Base-by-base conservation (phyloP, 2,797 vertebrate genomes). In the Prionace glauca region DNA sequence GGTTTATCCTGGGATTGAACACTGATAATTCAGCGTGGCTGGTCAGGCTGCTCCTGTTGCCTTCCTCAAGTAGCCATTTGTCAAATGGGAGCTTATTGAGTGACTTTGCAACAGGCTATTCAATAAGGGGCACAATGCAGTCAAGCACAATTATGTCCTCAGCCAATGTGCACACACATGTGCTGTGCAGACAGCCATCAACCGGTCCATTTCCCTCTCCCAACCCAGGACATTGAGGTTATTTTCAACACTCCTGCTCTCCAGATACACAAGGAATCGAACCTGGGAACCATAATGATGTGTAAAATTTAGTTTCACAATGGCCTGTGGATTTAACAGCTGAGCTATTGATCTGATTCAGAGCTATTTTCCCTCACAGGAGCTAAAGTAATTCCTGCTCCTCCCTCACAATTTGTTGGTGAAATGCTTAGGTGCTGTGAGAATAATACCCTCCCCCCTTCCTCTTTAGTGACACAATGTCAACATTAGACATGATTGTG, bases 401-500 rank as follows among this genome's bases (percentile, higher is more conserved):
- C 65, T 67, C n/a, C 65, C n/a, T 9, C n/a, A 67, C 18, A 36
- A 92, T 69, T 92, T 92, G 32, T 65, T 92, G 65, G 36, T 92
- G 62, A 32, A 92, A 92, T 56, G 0, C 18, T 36, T 65, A 92
- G 90, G 65, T 92, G 90, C n/a, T 24, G 65, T 20, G 36, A 67
- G n/a, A 92, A 92, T 69, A 92, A 69, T 92, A 92, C 22, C 62
- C 90, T 41, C n/a, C 90, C 86, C 62, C 14, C 14, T 11, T 5
- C 60, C 20, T n/a, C n/a, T 67, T 22, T 36, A 67, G 62, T 91
- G 88, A 65, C 62, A 67, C 24, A 41, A 10, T 77, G 45, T 60
- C 74, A 94, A 92, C 69, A 95, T 77, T 56, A 95, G 93, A 95
- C 45, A 32, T 32, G 36, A 95, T 56, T 95, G 41, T 77, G 71